phyloP scores from a whole-genome alignment of 1,140 invertebrate genomes.

The Aporrectodea caliginosa region DNA sequence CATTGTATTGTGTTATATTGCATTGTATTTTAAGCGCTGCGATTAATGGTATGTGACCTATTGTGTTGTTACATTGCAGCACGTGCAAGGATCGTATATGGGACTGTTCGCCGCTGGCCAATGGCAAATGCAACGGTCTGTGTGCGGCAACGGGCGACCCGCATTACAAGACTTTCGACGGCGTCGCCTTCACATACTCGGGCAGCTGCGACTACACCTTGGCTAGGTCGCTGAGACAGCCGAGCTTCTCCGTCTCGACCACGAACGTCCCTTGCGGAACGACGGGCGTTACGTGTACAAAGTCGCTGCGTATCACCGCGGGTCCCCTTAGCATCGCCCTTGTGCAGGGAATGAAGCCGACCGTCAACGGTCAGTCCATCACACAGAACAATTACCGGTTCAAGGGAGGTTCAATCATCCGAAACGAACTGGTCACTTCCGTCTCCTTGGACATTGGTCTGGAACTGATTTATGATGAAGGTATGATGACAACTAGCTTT shows the following conservation, averaged over 20 bases:
- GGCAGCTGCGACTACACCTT: conserved; percentile 78
- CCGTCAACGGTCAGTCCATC: conserved; percentile 5
- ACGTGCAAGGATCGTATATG: conserved; percentile 20
- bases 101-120: conserved; percentile 61
- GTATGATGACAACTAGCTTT: no score
- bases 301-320: conserved; percentile 56
- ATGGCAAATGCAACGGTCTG: conserved; percentile 40
- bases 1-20: no score
- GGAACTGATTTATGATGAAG: conserved; percentile 20
- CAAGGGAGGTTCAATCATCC: conserved; percentile 14
- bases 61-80: conserved; percentile 24
- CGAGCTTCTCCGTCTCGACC: conserved; percentile 34
- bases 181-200: conserved; percentile 72
- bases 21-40: no score
- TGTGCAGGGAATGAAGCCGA: conserved; percentile 9
- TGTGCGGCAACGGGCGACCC: conserved; percentile 29
- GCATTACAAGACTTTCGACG: conserved; percentile 78
- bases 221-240: conserved; percentile 42
- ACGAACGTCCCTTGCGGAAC: conserved; percentile 75
- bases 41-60: no score
- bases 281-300: conserved; percentile 75
- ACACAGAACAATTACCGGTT: not conserved
- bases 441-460: conserved; percentile 15
- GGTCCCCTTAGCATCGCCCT: not conserved
- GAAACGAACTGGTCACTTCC: conserved; percentile 14